Base-by-base conservation (phyloP, 2,113 vertebrate genomes). In the Trinectes maculatus region DNA sequence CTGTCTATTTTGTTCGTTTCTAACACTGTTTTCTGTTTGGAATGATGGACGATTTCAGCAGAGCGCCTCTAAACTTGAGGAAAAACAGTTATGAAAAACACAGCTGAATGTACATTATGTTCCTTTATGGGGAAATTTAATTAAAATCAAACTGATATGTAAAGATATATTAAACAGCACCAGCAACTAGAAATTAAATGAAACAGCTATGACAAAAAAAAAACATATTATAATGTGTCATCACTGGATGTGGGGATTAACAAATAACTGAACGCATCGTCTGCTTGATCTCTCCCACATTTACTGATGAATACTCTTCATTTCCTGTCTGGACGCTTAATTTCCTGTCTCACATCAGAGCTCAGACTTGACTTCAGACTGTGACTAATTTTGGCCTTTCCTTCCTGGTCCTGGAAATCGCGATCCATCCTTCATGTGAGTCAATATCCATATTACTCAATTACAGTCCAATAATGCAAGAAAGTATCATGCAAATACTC, bases 401-500 rank as follows among this genome's bases (percentile, higher is more conserved):
- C 3, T 33, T 58, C 25, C 11, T 43, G n/a, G 57, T 29, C 16
- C 39, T 49, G 24, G 22, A 60, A n/a, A 48, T 68, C n/a, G 6
- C 16, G 4, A 56, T 34, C 25, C 7, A 12, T 58, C 68, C 4
- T 46, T 51, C n/a, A 19, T 33, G 36, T 57, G 12, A 52, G 13
- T 61, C 43, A 15, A 56, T 58, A 59, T 74, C 56, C 22, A 76
- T 43, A 48, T 53, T 44, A 58, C 22, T 79, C 60, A 56, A 68
- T 74, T 74, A 49, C 44, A 74, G 43, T 76, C 53, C 55, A 53
- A 64, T 64, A 74, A 85, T 74, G 61, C 65, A 79, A 74, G 66
- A 63, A 61, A 63, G 59, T n/a, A 40, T 79, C 89, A 88, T 83
- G 87, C 87, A 86, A 75, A 82, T 33, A 42, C 71, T 58, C 48